Conservation (phyloP, 2,888 invertebrate genomes). For the Orthonevra nobilis region DNA sequence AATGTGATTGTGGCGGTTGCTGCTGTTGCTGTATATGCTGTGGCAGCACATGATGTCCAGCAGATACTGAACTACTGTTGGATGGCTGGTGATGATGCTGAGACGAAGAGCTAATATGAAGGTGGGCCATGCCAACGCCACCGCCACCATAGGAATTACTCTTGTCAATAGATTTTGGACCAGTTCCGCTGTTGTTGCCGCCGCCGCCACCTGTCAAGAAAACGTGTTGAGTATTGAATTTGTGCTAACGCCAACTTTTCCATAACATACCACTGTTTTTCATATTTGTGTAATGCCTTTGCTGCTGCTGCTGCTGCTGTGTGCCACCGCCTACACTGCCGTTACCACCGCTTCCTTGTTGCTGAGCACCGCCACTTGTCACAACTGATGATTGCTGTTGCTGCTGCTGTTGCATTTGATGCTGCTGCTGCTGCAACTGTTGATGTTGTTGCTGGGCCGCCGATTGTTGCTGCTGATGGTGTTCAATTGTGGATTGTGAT, state of each 20-base stretch:
- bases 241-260: slow-evolving; percentile 67
- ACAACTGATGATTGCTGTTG: slow-evolving; percentile 71
- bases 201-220: slow-evolving; percentile 67
- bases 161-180: slow-evolving; percentile 74
- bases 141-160: slow-evolving; percentile 73
- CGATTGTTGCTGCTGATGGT: slow-evolving; percentile 73
- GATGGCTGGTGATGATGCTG: slow-evolving; percentile 73
- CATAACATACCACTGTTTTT: slow-evolving; percentile 69
- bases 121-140: slow-evolving; percentile 73
- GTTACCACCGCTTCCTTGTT: slow-evolving; percentile 70
- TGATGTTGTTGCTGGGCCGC: slow-evolving; percentile 72
- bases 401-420: slow-evolving; percentile 73
- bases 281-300: slow-evolving; percentile 62
- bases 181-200: slow-evolving; percentile 44
- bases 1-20: slow-evolving; percentile 74
- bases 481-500: slow-evolving; percentile 74
- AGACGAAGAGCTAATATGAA: slow-evolving; percentile 75
- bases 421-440: slow-evolving; percentile 74
- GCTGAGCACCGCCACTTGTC: slow-evolving; percentile 56
- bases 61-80: slow-evolving; percentile 61
- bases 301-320: slow-evolving; percentile 49
- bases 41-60: slow-evolving; percentile 72
- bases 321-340: slow-evolving; percentile 70
- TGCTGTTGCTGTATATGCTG: slow-evolving; percentile 74
- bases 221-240: slow-evolving; percentile 68